phyloP scores from a whole-genome alignment of 2,888 invertebrate genomes.

The Philereme transversata region DNA sequence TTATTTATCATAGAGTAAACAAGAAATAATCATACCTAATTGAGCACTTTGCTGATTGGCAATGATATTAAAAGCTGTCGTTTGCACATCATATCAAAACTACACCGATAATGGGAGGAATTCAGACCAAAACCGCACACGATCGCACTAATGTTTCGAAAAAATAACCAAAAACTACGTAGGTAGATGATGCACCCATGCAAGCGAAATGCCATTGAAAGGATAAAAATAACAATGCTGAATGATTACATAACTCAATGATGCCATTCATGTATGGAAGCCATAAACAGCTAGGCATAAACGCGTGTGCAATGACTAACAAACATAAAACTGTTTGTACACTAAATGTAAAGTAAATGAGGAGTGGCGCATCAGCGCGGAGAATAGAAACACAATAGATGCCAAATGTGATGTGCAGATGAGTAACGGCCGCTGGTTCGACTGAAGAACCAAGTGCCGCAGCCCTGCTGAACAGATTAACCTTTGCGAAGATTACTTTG shows the following conservation, averaged over 20 bases:
- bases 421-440: constrained; percentile 54
- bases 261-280: constrained; percentile 33
- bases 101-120: constrained; percentile 27
- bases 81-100: constrained; percentile 17
- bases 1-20: constrained; percentile 1
- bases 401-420: constrained; percentile 55
- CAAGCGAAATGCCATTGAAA: constrained; percentile 7
- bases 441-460: constrained; percentile 4
- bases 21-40: background rate
- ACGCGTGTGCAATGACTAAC: constrained; percentile 53
- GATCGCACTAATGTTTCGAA: background rate
- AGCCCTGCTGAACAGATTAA: background rate
- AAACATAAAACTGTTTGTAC: constrained; percentile 40
- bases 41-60: constrained; percentile 15
- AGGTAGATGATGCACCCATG: constrained; percentile 3
- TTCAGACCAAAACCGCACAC: background rate
- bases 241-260: constrained; percentile 21
- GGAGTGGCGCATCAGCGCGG: constrained; percentile 51
- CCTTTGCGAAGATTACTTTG: too few relatives aligned
- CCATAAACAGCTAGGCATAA: constrained; percentile 54
- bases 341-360: constrained; percentile 29
- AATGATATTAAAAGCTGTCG: constrained; percentile 16
- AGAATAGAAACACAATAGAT: constrained; percentile 61
- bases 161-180: background rate
- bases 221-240: constrained; percentile 16